Percentiles rank a stretch among this genome's conserved stretches.
These are phyloP conservation scores for Clivina fossor DNA, from an alignment of 2,888 invertebrate species.

Conservation along the genomic window DNA sequence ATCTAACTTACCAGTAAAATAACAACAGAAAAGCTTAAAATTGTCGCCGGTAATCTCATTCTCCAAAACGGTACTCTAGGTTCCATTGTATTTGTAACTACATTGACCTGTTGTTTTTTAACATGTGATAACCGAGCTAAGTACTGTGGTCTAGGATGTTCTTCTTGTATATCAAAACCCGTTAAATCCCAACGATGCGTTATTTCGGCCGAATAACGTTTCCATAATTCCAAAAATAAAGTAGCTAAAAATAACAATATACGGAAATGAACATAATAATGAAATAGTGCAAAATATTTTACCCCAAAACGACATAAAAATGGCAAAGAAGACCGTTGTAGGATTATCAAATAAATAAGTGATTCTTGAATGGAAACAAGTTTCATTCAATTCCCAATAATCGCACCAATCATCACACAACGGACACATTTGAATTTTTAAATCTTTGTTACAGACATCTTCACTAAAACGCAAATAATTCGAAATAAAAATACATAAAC, in stretches of 20 bases:
- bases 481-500: too few relatives aligned
- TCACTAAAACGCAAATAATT: too few relatives aligned
- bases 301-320: conserved; percentile 97
- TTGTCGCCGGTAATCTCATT: conserved; percentile 81
- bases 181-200: conserved; percentile 96
- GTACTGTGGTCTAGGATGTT: conserved; percentile 92
- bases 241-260: conserved; percentile 61
- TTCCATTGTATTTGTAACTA: conserved; percentile 80
- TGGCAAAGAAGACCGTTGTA: conserved; percentile 91
- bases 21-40: conserved; percentile 85
- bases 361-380: conserved; percentile 81
- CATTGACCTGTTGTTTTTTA: conserved; percentile 72
- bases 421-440: conserved; percentile 83
- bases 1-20: conserved; percentile 76
- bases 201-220: conserved; percentile 91
- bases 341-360: conserved; percentile 94
- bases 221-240: conserved; percentile 94
- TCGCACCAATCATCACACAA: conserved; percentile 84
- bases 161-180: conserved; percentile 88
- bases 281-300: conserved; percentile 41
- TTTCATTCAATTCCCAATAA: conserved; percentile 81
- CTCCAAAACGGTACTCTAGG: conserved; percentile 93
- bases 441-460: conserved; percentile 68
- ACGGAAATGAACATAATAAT: background rate
- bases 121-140: conserved; percentile 77